Conservation (phyloP, 2,888 invertebrate species). For the Drosophila testacea region DNA sequence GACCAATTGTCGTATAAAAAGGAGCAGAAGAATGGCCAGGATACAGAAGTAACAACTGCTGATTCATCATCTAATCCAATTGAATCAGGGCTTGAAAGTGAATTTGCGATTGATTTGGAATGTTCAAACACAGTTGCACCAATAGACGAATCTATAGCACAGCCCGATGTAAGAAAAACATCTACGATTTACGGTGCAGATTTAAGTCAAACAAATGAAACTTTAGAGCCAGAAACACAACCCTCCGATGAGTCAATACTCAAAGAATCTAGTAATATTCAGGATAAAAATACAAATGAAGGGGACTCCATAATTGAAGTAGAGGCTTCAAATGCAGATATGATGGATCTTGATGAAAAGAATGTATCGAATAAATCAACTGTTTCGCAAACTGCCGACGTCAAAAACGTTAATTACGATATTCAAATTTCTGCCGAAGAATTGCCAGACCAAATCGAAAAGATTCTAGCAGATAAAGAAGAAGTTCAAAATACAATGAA, state of each 20-base stretch:
- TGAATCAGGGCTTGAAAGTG: constrained; percentile 11
- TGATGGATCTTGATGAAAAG: background rate
- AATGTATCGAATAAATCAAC: background rate
- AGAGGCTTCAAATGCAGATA: constrained; percentile 4
- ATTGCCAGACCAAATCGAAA: background rate
- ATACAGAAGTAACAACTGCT: background rate
- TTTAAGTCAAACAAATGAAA: background rate
- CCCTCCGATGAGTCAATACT: background rate
- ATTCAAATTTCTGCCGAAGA: background rate
- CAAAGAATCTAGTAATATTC: background rate
- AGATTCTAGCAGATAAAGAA: background rate
- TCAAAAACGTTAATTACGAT: background rate
- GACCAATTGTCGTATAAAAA: background rate
- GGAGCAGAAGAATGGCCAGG: background rate
- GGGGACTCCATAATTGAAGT: constrained; percentile 13
- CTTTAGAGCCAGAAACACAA: background rate
- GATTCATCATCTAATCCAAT: background rate
- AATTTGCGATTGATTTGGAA: constrained; percentile 15
- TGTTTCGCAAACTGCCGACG: background rate
- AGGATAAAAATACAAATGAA: background rate
- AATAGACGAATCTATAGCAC: background rate
- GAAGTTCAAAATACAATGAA: background rate
- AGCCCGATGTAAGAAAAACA: background rate
- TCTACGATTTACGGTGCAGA: constrained; percentile 28
- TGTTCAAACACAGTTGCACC: background rate